Base-by-base conservation (phyloP, 2,113 vertebrate species). In the Chloropsis hardwickii region DNA sequence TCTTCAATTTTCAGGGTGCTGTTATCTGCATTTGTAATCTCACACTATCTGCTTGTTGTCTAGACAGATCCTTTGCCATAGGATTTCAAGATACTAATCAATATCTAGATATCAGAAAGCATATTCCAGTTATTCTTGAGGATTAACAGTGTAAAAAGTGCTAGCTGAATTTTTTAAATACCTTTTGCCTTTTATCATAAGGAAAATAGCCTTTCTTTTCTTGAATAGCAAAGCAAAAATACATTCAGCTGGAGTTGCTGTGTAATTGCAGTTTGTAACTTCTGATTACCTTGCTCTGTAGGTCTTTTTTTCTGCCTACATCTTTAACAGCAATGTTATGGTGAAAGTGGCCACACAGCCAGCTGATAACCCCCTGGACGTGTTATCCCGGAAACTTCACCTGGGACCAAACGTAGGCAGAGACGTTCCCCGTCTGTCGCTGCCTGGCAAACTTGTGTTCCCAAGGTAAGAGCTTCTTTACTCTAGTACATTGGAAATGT, bases 271-370 rank as follows among this genome's bases (percentile, higher is more conserved):
- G 16, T 71, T 58, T 42, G 35, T 91, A 35, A 76, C 60, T 81
- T 57, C 33, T 85, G 5, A 35, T 72, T 95, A 37, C 82, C 66
- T 90, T 39, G 71, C 37, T 88, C 24, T 25, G 3, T 95, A 99
- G 99, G 99, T 99, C 44, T 99, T 99, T 97, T 99, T 99, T 97
- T 99, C 99, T 65, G 99, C 99, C 88, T 99, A 99, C 98, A 99
- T 99, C 98, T 99, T 99, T 95, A 99, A 99, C 90, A 99, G 99
- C 97, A 99, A 99, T 10, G 99, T 99, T 94, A 99, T 99, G 99
- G 99, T 99, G 94, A 99, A 99, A 97, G 99, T 99, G 93, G 99
- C 99, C 97, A 99, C 99, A 4, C 99, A 99, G 61, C 99, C 99
- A 14, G 99, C 99, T 72, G 99, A 99, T 96, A 99, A 99, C 70